phyloP scores from a whole-genome alignment of 1,140 invertebrate species.

The Cryptotermes secundus region DNA sequence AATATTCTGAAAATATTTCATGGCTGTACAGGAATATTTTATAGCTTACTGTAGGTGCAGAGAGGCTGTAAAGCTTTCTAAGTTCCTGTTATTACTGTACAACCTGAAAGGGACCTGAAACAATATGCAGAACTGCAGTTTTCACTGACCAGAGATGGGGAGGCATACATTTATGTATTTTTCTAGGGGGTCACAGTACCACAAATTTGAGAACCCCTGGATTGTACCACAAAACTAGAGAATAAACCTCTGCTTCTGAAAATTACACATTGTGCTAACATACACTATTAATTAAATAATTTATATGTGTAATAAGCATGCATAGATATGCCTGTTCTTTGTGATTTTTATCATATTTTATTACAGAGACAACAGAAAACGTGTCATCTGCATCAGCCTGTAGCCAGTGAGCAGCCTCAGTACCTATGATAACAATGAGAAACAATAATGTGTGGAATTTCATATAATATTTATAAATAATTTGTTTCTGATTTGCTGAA shows the following conservation, averaged over 20 bases:
- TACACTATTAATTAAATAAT: neutral
- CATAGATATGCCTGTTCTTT: neutral
- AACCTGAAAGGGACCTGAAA: too few species aligned
- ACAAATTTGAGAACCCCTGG: neutral
- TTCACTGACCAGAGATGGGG: too few species aligned
- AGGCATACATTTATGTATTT: too few species aligned
- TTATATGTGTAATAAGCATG: neutral
- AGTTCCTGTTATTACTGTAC: too few species aligned
- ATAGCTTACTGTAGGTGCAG: too few species aligned
- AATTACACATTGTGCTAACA: neutral
- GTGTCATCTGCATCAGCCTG: neutral
- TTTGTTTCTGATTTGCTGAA: neutral
- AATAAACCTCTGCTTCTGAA: neutral
- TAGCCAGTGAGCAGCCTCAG: too few species aligned
- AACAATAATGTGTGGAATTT: neutral
- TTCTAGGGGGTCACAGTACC: too few species aligned
- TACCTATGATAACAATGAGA: neutral
- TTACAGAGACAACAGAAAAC: neutral
- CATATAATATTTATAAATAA: constrained; percentile 3
- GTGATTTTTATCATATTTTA: neutral
- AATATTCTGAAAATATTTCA: too few species aligned
- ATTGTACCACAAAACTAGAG: neutral
- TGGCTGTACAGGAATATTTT: too few species aligned
- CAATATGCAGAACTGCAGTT: too few species aligned
- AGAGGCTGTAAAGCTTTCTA: too few species aligned